Evolutionary conservation across 2,888 invertebrate genomes (phyloP).

Genomic region (Meta bourneti): DNA sequence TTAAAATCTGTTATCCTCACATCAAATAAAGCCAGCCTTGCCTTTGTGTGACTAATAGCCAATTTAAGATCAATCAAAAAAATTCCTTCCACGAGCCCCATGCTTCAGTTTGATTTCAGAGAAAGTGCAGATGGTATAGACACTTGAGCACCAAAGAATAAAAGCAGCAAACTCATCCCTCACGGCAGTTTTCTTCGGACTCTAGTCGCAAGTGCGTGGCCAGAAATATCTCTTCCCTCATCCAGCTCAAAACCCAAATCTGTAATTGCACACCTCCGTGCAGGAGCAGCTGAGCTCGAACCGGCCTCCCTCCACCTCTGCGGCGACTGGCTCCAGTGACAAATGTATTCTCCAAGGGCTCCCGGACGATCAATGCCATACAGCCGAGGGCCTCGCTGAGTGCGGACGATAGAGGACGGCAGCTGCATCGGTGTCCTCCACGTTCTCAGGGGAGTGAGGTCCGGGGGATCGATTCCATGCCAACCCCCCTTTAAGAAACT

Average conservation of each 20-base stretch:
- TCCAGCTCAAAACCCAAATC: slow-evolving; percentile 46
- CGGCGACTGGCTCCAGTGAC: slow-evolving; percentile 45
- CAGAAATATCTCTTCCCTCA: slow-evolving; percentile 38
- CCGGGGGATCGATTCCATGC: slow-evolving; percentile 26
- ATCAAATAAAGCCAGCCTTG: too few species aligned
- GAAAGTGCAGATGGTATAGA: too few species aligned
- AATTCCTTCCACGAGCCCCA: too few species aligned
- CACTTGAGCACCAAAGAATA: background rate
- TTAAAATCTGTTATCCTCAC: too few species aligned
- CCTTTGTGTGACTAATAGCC: too few species aligned
- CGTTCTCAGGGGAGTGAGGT: slow-evolving; percentile 51
- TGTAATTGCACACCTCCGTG: slow-evolving; percentile 69
- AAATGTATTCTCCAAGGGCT: slow-evolving; percentile 56
- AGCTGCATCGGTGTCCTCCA: slow-evolving; percentile 58
- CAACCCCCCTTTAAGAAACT: slow-evolving; percentile 55
- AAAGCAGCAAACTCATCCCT: background rate
- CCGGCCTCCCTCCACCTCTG: slow-evolving; percentile 18
- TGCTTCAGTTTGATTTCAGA: too few species aligned
- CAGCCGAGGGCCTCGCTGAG: slow-evolving; percentile 23
- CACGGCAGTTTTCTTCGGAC: background rate
- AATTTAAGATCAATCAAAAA: too few species aligned
- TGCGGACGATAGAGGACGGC: slow-evolving; percentile 53
- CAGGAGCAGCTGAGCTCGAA: slow-evolving; percentile 63
- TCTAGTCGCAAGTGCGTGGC: background rate
- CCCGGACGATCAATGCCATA: slow-evolving; percentile 43